A percentile compares a stretch with the other conserved stretches of the same genome.
Evolutionary conservation across 2,797 vertebrate genomes (phyloP).

Genomic region (Gastrophryne carolinensis): DNA sequence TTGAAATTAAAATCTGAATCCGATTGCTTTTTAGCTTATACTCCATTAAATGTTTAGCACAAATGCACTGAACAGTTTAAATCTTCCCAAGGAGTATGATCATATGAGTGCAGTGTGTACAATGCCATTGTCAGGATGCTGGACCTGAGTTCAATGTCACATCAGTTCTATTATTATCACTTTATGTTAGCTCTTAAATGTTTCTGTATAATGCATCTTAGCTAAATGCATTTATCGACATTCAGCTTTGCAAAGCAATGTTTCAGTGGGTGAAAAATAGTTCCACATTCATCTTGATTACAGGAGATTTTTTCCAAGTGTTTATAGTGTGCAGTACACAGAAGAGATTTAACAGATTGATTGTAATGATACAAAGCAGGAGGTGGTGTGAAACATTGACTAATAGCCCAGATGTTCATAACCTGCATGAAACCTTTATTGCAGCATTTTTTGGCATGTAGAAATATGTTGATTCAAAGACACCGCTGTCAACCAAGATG

Average conservation of each 20-base stretch:
- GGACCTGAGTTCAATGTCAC: too few relatives aligned
- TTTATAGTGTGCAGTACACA: conserved; percentile 13
- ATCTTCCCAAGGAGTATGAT: too few relatives aligned
- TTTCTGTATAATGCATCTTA: too few relatives aligned
- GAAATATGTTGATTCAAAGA: conserved; percentile 40
- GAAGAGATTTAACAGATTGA: conserved; percentile 41
- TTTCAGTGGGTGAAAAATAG: neutral
- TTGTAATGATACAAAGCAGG: conserved; percentile 45
- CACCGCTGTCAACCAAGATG: conserved; percentile 39
- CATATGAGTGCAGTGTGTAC: too few relatives aligned
- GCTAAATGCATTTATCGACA: too few relatives aligned
- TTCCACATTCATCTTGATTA: neutral
- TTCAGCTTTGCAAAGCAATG: neutral
- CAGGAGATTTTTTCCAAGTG: neutral
- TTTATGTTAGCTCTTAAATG: too few relatives aligned
- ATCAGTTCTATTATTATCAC: too few relatives aligned
- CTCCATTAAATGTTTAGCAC: too few relatives aligned
- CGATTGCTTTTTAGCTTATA: too few relatives aligned
- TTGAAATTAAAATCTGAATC: too few relatives aligned
- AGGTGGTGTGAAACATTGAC: conserved; percentile 45
- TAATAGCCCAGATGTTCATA: conserved; percentile 48
- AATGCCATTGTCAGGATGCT: too few relatives aligned
- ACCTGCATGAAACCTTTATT: conserved; percentile 48
- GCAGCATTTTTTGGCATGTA: conserved; percentile 31
- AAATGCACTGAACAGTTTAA: too few relatives aligned